Evolutionary conservation across 2,113 vertebrate species (phyloP), one percentile per base, ranked within the genome.

Genomic region (Solea senegalensis): DNA sequence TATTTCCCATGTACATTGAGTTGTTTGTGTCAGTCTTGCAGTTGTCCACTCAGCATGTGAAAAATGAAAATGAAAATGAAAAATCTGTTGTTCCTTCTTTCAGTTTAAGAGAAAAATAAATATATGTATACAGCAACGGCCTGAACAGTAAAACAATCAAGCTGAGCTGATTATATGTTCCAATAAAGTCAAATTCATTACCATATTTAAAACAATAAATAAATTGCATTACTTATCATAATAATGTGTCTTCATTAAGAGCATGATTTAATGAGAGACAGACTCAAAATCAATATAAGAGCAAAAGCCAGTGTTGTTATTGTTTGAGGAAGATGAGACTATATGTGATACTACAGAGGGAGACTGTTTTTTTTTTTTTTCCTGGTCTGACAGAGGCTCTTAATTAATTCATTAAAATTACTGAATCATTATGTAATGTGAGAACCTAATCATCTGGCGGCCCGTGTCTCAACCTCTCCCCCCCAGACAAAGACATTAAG

Each of bases 321-420:
- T 54, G 62, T 83, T 84, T 72, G 62, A 75, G 77, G 72, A 73
- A 71, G 80, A 78, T 53, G 65, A 72, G 45, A 74, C 44, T 13
- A 83, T 65, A 83, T 65, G 62, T 0, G 26, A 41, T 39, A 43
- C 58, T 52, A 71, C 53, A 46, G 50, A 44, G 56, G 60, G 40
- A 51, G 34, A 52, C 5, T 0, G 27, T 9, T 72, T 41, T 60
- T 49, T 26, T 41, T 34, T 7, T 12, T 48, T n/a, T 45, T 73
- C 64, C 71, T 45, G 9, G 9, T 45, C 44, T 80, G 85, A 86
- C 67, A 81, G 50, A 41, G 44, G 41, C 48, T 74, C 45, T 76
- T 88, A 87, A 88, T 87, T 84, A 87, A 88, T 85, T 90, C 49
- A 80, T 82, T 82, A 69, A 83, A 86, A 86, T 89, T 39, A 88